phyloP scores from a whole-genome alignment of 2,888 invertebrate species.

The Argyresthia albistria region DNA sequence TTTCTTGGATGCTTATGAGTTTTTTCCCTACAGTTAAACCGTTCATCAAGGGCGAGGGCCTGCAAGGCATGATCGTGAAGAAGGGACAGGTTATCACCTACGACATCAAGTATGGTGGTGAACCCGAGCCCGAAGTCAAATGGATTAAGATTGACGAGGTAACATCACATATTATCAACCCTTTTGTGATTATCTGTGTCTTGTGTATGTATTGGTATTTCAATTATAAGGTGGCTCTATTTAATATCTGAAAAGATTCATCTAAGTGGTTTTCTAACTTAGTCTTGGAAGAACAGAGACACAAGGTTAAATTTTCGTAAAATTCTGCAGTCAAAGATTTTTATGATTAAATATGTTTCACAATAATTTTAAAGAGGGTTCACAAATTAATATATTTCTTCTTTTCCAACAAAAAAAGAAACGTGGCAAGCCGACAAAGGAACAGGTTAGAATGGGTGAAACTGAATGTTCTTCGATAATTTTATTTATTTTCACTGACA shows the following conservation, averaged over 20 bases:
- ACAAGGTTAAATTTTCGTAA: no score
- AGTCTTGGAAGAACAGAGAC: no score
- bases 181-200: not conserved
- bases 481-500: constrained; percentile 25
- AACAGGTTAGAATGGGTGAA: constrained; percentile 80
- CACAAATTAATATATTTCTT: constrained; percentile 22
- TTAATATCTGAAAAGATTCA: no score
- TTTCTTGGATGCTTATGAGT: not conserved
- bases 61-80: constrained; percentile 92
- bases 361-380: not conserved
- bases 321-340: not conserved
- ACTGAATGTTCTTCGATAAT: constrained; percentile 53
- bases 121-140: constrained; percentile 94
- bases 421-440: constrained; percentile 83
- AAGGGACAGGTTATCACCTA: constrained; percentile 95
- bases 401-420: constrained; percentile 75
- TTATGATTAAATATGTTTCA: not conserved
- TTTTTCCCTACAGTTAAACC: constrained; percentile 83
- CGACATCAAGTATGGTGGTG: constrained; percentile 96
- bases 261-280: no score
- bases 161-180: constrained; percentile 29
- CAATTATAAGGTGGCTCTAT: no score
- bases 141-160: constrained; percentile 91
- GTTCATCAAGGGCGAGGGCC: constrained; percentile 90
- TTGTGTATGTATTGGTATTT: no score